Conservation (phyloP, 2,113 vertebrate genomes). For the Sylvilagus bachmani region DNA sequence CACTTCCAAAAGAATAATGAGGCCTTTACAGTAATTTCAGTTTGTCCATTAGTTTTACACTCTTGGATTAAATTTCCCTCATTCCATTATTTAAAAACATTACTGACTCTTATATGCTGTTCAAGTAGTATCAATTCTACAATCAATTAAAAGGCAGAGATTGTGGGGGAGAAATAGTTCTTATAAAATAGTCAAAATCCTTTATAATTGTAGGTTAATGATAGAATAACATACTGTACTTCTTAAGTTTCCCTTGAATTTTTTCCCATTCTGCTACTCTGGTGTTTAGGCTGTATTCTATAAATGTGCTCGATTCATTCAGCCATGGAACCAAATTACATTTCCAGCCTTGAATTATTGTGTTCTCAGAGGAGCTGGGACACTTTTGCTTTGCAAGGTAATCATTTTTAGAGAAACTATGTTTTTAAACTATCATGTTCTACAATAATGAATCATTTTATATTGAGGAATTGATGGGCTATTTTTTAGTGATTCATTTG, state of each 20-base stretch:
- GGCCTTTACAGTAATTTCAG: background rate
- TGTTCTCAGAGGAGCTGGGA: conserved; percentile 33
- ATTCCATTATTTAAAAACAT: background rate
- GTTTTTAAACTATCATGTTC: conserved; percentile 60
- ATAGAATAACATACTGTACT: background rate
- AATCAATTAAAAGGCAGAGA: background rate
- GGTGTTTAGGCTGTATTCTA: conserved; percentile 12
- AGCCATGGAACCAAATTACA: conserved; percentile 45
- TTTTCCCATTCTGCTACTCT: conserved; percentile 31
- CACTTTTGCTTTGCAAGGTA: conserved; percentile 60
- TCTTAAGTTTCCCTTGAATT: conserved; percentile 1
- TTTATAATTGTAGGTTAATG: background rate
- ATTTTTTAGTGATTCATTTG: conserved; percentile 63
- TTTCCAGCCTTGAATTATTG: conserved; percentile 65
- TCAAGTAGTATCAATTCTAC: background rate
- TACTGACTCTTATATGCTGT: background rate
- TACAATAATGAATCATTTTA: conserved; percentile 63
- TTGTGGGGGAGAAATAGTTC: background rate
- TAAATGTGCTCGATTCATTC: conserved; percentile 1
- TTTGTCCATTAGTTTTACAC: conserved; percentile 15
- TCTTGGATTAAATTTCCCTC: background rate
- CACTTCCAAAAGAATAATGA: background rate
- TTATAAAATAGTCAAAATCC: background rate
- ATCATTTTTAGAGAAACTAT: conserved; percentile 51
- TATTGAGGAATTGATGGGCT: conserved; percentile 62